Evolutionary conservation across 2,113 vertebrate species (phyloP), one percentile per base, ranked within the genome.

Genomic region (Sinocyclocheilus rhinocerous): DNA sequence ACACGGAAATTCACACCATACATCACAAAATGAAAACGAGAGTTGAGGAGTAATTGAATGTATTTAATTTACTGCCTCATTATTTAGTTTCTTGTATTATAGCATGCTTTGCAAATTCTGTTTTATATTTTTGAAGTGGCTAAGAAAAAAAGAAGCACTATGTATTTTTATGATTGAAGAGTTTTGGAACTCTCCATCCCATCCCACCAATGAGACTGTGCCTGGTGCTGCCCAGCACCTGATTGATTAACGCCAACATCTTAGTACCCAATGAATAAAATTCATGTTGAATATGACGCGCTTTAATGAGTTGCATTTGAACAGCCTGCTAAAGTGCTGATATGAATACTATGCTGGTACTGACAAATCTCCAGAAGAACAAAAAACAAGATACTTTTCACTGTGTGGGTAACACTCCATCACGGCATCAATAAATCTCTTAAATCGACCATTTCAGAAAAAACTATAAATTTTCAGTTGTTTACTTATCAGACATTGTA

Each of bases 51-150:
- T 85, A 86, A 82, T 86, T 86, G 82, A 86, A 88, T 89, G 89
- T 90, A 90, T 90, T 90, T 90, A 86, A 90, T 90, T 91, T 90
- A 88, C 86, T 90, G 70, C 75, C 84, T 86, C 80, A 85, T 90
- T 89, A 84, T 85, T 88, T 84, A 81, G 42, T 89, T 86, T 87
- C 76, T 88, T 91, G 89, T 90, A 91, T 88, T 87, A 91, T 90
- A 90, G 90, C 90, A 92, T 91, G 90, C 90, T 88, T 89, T 91
- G 86, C 89, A 90, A 89, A 89, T 81, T 85, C 87, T 84, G 86
- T 90, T 90, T 89, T 91, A 89, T 90, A 90, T 90, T 91, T 91
- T 90, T 70, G 83, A 86, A 88, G 77, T 84, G 79, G 86, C 77
- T 87, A 81, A 85, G 76, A 89, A 65, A 87, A 76, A 90, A 88